These are phyloP conservation scores for Hydrochoerus hydrochaeris DNA, from an alignment of 2,113 vertebrate genomes.

Conservation along the genomic window DNA sequence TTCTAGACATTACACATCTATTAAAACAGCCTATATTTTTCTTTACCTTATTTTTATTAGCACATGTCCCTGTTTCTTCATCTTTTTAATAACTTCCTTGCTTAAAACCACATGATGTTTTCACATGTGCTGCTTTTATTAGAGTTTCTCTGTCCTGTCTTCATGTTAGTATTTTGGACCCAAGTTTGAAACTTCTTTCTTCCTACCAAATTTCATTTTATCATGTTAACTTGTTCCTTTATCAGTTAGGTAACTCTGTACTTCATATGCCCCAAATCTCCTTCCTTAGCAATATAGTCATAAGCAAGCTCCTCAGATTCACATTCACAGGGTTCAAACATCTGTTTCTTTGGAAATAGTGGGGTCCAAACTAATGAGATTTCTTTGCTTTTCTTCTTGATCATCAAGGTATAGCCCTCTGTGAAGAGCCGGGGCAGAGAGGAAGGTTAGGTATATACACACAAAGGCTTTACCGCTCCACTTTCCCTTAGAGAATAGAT, in stretches of 20 bases:
- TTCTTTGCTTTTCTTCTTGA: neutral
- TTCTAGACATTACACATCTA: neutral
- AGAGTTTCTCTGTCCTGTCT: neutral
- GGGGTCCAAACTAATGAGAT: neutral
- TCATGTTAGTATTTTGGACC: neutral
- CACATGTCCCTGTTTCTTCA: neutral
- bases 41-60: neutral
- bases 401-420: neutral
- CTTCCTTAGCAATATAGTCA: neutral
- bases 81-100: neutral
- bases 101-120: neutral
- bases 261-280: neutral
- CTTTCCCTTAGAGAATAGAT: conserved; percentile 47
- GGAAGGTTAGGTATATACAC: neutral
- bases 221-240: neutral
- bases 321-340: neutral
- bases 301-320: neutral
- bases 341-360: neutral
- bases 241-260: neutral
- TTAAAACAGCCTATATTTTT: neutral
- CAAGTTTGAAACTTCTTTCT: neutral
- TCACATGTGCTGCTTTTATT: neutral
- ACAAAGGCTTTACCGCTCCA: neutral
- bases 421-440: neutral
- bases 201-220: neutral